phyloP scores from a whole-genome alignment of 2,888 invertebrate genomes.

The Halictus quadricinctus region DNA sequence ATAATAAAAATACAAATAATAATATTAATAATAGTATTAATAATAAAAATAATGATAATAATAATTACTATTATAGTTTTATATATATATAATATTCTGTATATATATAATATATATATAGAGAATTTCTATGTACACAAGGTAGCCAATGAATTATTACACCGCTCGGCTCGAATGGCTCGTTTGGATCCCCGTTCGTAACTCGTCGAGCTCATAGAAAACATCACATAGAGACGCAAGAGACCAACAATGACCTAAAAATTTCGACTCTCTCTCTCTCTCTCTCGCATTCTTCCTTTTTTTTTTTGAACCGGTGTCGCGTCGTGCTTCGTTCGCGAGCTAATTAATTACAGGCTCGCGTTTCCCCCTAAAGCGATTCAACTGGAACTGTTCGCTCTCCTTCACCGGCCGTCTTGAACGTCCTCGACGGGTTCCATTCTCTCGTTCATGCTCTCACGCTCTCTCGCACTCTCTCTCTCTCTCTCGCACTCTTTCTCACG shows the following conservation, averaged over 20 bases:
- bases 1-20: slow-evolving; percentile 51
- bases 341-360: background rate
- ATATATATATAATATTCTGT: slow-evolving; percentile 55
- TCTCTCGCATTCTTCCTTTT: background rate
- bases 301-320: background rate
- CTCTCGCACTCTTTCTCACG: background rate
- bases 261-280: slow-evolving; percentile 14
- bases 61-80: slow-evolving; percentile 42
- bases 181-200: slow-evolving; percentile 56
- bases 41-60: slow-evolving; percentile 52
- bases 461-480: background rate
- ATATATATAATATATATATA: slow-evolving; percentile 43
- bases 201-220: slow-evolving; percentile 49
- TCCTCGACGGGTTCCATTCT: background rate
- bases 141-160: slow-evolving; percentile 66
- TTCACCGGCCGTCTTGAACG: background rate
- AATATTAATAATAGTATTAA: slow-evolving; percentile 40
- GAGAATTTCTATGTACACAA: slow-evolving; percentile 63
- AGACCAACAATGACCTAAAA: slow-evolving; percentile 53
- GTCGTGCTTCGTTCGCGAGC: background rate
- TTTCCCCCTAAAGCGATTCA: background rate
- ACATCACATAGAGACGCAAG: slow-evolving; percentile 53
- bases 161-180: slow-evolving; percentile 55
- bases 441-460: background rate
- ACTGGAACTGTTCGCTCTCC: background rate